Evolutionary conservation across 2,888 invertebrate genomes (phyloP).

Genomic region (Eretmocerus hayati): DNA sequence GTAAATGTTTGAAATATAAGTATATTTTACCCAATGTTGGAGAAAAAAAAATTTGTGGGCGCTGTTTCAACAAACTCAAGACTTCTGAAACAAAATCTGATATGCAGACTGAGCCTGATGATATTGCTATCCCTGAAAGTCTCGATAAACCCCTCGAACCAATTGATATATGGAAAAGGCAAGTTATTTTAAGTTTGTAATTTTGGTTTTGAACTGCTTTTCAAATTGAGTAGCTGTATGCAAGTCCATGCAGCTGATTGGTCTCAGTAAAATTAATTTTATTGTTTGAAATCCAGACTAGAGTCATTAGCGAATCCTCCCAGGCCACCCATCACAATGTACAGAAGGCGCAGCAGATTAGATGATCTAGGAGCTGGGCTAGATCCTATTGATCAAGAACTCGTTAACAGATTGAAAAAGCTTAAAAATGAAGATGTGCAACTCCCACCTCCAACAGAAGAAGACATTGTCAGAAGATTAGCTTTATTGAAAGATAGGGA

Average conservation of each 20-base stretch:
- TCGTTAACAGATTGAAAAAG: slow-evolving; percentile 61
- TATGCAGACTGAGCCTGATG: slow-evolving; percentile 5
- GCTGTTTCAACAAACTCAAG: slow-evolving; percentile 47
- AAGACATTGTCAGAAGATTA: slow-evolving; percentile 59
- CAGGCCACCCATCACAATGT: slow-evolving; percentile 53
- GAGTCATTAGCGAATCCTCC: slow-evolving; percentile 47
- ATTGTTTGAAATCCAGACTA: background rate
- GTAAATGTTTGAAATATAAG: slow-evolving; percentile 71
- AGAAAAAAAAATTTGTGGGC: slow-evolving; percentile 61
- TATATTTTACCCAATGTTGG: slow-evolving; percentile 56
- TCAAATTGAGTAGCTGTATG: no score
- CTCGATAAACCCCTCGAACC: slow-evolving; percentile 28
- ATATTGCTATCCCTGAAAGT: slow-evolving; percentile 20
- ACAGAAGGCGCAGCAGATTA: slow-evolving; percentile 45
- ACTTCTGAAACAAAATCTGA: slow-evolving; percentile 19
- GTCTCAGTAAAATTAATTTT: background rate
- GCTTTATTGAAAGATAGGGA: slow-evolving; percentile 62
- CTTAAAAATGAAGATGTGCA: slow-evolving; percentile 55
- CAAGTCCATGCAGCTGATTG: background rate
- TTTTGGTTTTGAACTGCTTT: background rate
- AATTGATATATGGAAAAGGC: slow-evolving; percentile 36
- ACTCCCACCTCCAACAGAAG: slow-evolving; percentile 52
- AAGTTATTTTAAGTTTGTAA: slow-evolving; percentile 9
- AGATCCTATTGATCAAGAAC: slow-evolving; percentile 54
- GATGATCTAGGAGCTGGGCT: slow-evolving; percentile 45